A percentile compares a stretch with the other conserved stretches of the same genome.
Conservation (phyloP, 2,888 invertebrate genomes). For the Drosophila parthenogenetica region DNA sequence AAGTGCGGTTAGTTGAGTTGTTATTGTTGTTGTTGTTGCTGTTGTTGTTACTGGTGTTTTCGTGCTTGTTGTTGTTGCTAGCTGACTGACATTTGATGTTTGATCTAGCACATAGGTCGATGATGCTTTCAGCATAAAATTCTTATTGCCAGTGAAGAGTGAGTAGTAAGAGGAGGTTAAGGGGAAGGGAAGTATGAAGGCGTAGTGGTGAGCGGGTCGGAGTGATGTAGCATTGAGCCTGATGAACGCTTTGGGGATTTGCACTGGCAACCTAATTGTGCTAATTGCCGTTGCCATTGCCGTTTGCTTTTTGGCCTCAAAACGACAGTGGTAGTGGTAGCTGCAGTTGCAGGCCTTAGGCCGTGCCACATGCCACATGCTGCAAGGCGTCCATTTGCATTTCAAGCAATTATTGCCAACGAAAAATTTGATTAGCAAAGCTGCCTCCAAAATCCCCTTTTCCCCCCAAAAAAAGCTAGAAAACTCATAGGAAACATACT, state of each 20-base stretch:
- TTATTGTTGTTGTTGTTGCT: constrained; percentile 46
- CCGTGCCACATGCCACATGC: constrained; percentile 19
- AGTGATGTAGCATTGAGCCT: constrained; percentile 31
- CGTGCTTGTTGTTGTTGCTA: constrained; percentile 38
- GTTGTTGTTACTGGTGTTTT: constrained; percentile 4
- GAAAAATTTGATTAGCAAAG: constrained; percentile 72
- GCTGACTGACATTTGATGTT: constrained; percentile 64
- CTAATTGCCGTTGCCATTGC: constrained; percentile 72
- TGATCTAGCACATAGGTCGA: constrained; percentile 45
- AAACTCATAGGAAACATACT: constrained; percentile 36
- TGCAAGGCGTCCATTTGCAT: constrained; percentile 76
- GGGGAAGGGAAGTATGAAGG: neutral
- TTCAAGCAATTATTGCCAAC: constrained; percentile 76
- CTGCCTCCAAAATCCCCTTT: constrained; percentile 3
- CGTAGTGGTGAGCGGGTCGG: neutral
- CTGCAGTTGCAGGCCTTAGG: constrained; percentile 17
- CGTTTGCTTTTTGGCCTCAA: constrained; percentile 60
- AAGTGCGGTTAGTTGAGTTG: constrained; percentile 83
- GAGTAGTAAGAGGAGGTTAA: neutral
- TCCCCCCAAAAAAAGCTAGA: constrained; percentile 14
- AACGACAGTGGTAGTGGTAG: constrained; percentile 18
- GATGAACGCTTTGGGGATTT: constrained; percentile 78
- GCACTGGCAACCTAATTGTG: constrained; percentile 81
- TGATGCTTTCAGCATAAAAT: constrained; percentile 75
- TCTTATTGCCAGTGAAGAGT: constrained; percentile 56